Base-by-base conservation (phyloP, 2,113 vertebrate genomes). In the Toxotes chatareus region DNA sequence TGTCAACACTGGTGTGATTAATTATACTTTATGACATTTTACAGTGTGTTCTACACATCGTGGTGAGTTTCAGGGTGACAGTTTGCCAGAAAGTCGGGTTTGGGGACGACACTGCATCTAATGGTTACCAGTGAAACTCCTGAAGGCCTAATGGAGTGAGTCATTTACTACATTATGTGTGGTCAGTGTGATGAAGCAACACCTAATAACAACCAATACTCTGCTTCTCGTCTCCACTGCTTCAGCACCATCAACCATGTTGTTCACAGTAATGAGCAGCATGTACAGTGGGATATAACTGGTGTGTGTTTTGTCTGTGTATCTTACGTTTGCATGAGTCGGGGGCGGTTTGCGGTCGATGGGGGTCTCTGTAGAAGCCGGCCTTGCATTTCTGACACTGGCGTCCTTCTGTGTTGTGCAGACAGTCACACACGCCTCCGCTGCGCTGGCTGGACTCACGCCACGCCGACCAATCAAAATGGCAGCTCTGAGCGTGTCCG, bases 301-400 rank as follows among this genome's bases (percentile, higher is more conserved):
- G 17, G 59, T 32, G 31, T 40, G 31, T 55, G 11, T 38, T 34
- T 47, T 47, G 49, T 49, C 19, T 44, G 70, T 34, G 11, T 49
- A 7, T 86, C 96, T 97, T 94, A 99, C 98, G 70, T 94, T 94
- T 98, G 95, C 98, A 99, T 86, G 97, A 93, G 0, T 97, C 96
- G 0, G 95, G 94, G 57, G 96, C 94, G 1, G 96, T 96, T 61
- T 94, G 94, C 0, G 96, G 95, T 62, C 91, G 93, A 59, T 92
- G 91, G n/a, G 96, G 94, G 91, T 98, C 95, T 1, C 97, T 95
- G 95, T 96, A 97, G 96, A 98, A 99, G 78, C 97, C 97, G 0
- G 90, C 91, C 81, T 95, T 96, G 91, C 98, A 99, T 77, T 78
- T 94, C 80, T 99, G 95, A 91, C 98, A 99, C 80, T 97, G 96